Base-by-base conservation (phyloP, 2,113 vertebrate genomes). In the Nyctereutes procyonoides region DNA sequence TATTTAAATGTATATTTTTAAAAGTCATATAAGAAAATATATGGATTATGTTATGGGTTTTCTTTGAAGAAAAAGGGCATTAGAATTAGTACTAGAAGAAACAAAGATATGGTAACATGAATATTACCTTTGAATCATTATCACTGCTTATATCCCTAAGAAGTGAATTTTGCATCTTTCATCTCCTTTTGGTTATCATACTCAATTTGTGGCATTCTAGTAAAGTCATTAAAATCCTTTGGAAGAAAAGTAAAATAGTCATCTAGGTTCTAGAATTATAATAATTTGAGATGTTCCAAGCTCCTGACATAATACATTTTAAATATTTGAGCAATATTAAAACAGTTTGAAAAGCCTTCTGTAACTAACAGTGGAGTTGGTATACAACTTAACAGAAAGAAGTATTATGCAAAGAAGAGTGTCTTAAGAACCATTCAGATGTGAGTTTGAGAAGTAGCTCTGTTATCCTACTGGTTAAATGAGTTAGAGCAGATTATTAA, bases 321-420 rank as follows among this genome's bases (percentile, higher is more conserved):
- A 77, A 86, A 93, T 55, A 76, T 77, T 93, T 77, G 69, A 77
- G 48, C 17, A 77, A 74, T 65, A 63, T 86, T 93, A 71, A 93
- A 84, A 53, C 51, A 63, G 32, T 55, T 76, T 89, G 26, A 77
- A 90, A 63, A 63, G 58, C 28, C 48, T 63, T 9, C 30, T 90
- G 3, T 63, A 77, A n/a, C 13, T 22, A 53, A n/a, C 32, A 63
- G 30, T 77, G 80, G 58, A 82, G 22, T 24, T 90, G 58, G 30
- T n/a, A 51, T 8, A 51, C 14, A 77, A 51, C 35, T 77, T 19
- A 79, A 84, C 26, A 85, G 3, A 28, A 94, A 53, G 3, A 0
- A 43, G 3, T 79, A 53, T 65, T 53, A 51, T 51, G 13, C 15
- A 80, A 90, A 55, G 0, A 51, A 3, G 3, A 63, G 35, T 1